Evolutionary conservation across 2,113 vertebrate species (phyloP), one percentile per base, ranked within the genome.

Genomic region (Elgaria multicarinata): DNA sequence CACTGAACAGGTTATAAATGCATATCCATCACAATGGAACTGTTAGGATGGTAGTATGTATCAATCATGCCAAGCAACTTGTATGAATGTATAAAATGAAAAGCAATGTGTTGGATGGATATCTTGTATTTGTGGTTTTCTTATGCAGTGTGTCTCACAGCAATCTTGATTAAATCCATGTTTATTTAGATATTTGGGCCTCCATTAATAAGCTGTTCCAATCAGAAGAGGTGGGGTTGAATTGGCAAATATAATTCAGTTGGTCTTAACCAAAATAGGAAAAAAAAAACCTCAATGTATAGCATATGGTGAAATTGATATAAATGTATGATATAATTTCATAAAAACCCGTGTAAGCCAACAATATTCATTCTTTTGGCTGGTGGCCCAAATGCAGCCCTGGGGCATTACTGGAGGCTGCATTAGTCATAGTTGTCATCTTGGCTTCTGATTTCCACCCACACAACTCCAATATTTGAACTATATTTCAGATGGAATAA

Each of bases 111-210:
- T 7, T 72, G 69, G n/a, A 53, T 55, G 14, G 24, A 26, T 78
- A 26, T 79, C 36, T 87, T 78, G 46, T 20, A 67, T 53, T 64
- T 77, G n/a, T 77, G 81, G 33, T 83, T 89, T 76, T 93, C 81
- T 93, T 82, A 79, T 86, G 83, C 66, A 62, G 50, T 93, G 95
- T 93, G 88, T 87, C 93, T 96, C 76, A 90, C 58, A 85, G 87
- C 12, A 28, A 85, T 80, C 93, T 95, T 95, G 93, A 94, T 96
- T 90, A 93, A 93, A 93, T 90, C 94, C 87, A 78, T 93, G 89
- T 92, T 95, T 96, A 87, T 91, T 93, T 93, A 93, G 93, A 90
- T 94, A 92, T 94, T 96, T 95, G 85, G 94, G 90, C 94, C 87
- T 53, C 76, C 90, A 64, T 88, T 85, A 94, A 92, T 92, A 93